A percentile compares a stretch with the other conserved stretches of the same genome.
Evolutionary conservation across 1,140 invertebrate species (phyloP).

Genomic region (Lithobius niger): DNA sequence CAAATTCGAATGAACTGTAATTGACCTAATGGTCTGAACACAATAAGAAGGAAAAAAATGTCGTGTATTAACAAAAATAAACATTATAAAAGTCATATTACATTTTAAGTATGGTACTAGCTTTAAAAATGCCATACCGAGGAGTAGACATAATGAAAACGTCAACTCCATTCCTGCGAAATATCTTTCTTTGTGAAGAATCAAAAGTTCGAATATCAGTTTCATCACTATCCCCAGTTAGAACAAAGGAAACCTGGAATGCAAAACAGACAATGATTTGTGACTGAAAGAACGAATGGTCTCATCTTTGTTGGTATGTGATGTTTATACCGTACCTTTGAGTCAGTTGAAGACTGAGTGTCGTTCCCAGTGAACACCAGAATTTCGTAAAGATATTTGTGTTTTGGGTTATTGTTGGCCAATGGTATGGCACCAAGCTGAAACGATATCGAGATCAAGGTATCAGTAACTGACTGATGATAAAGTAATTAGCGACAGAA

Average conservation of each 20-base stretch:
- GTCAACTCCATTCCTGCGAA: conserved; percentile 34
- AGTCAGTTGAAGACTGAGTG: too few species aligned
- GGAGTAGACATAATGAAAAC: conserved; percentile 39
- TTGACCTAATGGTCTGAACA: conserved; percentile 34
- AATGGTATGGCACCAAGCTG: too few species aligned
- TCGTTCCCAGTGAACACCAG: too few species aligned
- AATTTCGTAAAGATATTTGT: too few species aligned
- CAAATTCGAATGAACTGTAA: conserved; percentile 40
- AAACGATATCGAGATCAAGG: too few species aligned
- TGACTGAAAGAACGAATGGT: too few species aligned
- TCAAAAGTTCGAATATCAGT: conserved; percentile 34
- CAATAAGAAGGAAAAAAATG: not conserved
- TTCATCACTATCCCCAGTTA: conserved; percentile 39
- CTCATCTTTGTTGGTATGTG: too few species aligned
- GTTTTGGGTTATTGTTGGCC: too few species aligned
- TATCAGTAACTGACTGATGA: too few species aligned
- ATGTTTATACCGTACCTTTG: too few species aligned
- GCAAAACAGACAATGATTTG: too few species aligned
- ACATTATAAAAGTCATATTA: not conserved
- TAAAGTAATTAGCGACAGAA: too few species aligned
- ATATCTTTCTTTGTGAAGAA: conserved; percentile 31
- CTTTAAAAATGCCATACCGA: conserved; percentile 20
- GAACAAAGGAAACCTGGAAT: conserved; percentile 34
- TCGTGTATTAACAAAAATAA: not conserved
- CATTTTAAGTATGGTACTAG: conserved; percentile 2